Conservation (phyloP, 2,113 vertebrate genomes). For the Ceuthmochares aereus region DNA sequence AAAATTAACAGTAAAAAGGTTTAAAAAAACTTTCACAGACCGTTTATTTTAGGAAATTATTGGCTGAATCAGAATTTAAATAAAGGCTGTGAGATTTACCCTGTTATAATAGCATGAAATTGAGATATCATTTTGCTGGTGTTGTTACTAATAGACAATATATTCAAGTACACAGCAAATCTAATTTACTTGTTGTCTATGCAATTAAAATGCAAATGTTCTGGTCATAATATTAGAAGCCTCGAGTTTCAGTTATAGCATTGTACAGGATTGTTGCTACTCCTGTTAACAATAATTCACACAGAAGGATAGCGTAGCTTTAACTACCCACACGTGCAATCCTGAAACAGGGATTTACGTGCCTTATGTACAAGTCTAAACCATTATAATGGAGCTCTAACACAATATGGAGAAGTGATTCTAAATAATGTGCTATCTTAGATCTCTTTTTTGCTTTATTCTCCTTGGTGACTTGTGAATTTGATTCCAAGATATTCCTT, state of each 20-base stretch:
- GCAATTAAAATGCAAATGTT: constrained; percentile 34
- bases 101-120: not conserved
- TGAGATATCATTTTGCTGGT: not conserved
- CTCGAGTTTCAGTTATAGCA: not conserved
- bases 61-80: not conserved
- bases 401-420: not conserved
- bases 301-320: not conserved
- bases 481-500: not conserved
- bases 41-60: not conserved
- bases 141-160: not conserved
- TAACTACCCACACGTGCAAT: not conserved
- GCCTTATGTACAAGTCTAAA: not conserved
- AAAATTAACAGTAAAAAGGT: not conserved
- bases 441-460: not conserved
- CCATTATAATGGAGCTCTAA: not conserved
- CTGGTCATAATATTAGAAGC: not conserved
- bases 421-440: not conserved
- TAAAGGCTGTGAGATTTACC: not conserved
- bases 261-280: not conserved
- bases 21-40: not conserved
- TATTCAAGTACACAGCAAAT: not conserved
- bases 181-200: not conserved
- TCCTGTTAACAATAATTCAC: not conserved
- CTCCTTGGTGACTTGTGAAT: not conserved
- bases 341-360: not conserved